Base-by-base conservation (phyloP, 2,797 vertebrate species). In the Tapirus indicus region DNA sequence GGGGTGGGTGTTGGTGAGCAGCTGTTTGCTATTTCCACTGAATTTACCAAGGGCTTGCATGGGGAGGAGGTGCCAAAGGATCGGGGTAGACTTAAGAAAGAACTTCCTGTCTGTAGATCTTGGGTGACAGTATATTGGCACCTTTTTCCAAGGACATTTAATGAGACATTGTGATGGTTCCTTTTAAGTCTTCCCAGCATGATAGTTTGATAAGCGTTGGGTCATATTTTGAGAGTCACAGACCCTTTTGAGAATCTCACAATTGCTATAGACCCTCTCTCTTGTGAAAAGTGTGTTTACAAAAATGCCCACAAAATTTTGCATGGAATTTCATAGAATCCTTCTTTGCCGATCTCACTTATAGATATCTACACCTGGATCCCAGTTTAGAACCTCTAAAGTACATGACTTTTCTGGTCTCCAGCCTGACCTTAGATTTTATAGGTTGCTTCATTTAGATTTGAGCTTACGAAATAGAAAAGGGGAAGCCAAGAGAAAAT, bases 1-100 rank as follows among this genome's bases (percentile, higher is more conserved):
- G 95, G 95, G 97, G 97, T 98, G 98, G 97, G 97, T 97, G 97
- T 97, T 95, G 96, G 92, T 91, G 97, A 98, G 96, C 97, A 98
- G 97, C 97, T 98, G 98, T 97, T 97, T 96, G 94, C 96, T 98
- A 89, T 94, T 98, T 97, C 92, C 94, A 97, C 95, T 62, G 94
- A 96, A 97, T 97, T 97, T 97, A 95, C 94, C 95, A 95, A 96
- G 91, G 93, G 49, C 41, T 97, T 97, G 27, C 90, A 90, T 92
- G 60, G 69, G 71, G 38, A 95, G 80, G 78, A 92, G 58, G n/a
- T 87, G 85, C 83, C 95, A 86, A 82, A 12, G 64, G 35, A 74
- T 95, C 86, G 96, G 93, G 93, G 72, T 95, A 97, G 96, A 97
- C 72, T 88, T 88, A 89, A 75, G 88, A 94, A 90, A 90, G 95